Percentiles rank a stretch among this genome's conserved stretches.
Evolutionary conservation across 2,797 vertebrate genomes (phyloP).

Genomic region (Rhynchotus rufescens): DNA sequence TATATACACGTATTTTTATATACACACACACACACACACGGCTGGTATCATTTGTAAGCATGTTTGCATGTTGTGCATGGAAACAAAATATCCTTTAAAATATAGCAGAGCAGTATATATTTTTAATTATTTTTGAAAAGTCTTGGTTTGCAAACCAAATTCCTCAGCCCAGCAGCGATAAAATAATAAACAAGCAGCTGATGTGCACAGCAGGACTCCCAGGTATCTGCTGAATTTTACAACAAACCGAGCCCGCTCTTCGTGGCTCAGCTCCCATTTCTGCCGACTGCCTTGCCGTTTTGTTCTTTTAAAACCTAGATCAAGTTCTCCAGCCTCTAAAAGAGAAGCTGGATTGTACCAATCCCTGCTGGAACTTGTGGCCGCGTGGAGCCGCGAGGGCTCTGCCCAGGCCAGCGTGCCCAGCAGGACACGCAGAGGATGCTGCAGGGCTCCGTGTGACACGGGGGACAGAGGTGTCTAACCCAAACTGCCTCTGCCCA

Average conservation of each 20-base stretch:
- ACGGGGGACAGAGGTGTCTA: neutral
- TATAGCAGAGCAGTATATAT: neutral
- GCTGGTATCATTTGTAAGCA: neutral
- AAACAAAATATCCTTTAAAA: neutral
- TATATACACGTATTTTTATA: no score
- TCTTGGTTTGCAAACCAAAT: neutral
- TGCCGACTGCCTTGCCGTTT: rapidly evolving
- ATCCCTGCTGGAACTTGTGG: neutral
- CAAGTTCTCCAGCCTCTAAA: neutral
- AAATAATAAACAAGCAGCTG: neutral
- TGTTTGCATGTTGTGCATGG: rapidly evolving
- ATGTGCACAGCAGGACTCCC: neutral
- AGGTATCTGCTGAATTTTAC: neutral
- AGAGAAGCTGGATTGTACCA: neutral
- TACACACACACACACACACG: no score
- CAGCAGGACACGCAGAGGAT: neutral
- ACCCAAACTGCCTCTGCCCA: neutral
- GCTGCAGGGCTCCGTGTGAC: neutral
- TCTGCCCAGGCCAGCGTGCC: neutral
- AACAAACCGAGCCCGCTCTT: neutral
- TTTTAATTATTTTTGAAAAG: neutral
- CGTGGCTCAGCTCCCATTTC: neutral
- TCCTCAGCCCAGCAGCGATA: neutral
- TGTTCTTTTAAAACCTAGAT: neutral
- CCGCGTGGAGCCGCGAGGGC: rapidly evolving